Evolutionary conservation across 2,888 invertebrate genomes (phyloP).

Genomic region (Tipula confusa): DNA sequence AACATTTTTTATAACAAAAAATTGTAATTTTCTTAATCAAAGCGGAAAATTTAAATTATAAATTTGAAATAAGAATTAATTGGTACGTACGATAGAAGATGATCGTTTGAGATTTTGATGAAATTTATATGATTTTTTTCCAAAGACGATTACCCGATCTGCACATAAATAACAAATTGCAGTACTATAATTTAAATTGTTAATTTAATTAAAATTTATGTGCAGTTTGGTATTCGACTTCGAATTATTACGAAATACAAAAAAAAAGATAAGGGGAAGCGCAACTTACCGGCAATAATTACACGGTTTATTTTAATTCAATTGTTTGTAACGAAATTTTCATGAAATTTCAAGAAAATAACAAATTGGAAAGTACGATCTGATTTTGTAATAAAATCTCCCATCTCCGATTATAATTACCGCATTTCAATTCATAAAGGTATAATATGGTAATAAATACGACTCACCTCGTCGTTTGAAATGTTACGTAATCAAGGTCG

Average conservation of each 20-base stretch:
- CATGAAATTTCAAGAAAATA: background rate
- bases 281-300: no score
- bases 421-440: background rate
- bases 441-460: background rate
- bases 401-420: background rate
- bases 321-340: background rate
- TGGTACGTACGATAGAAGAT: constrained; percentile 14
- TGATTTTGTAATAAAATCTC: background rate
- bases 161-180: background rate
- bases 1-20: background rate
- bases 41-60: background rate
- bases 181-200: background rate
- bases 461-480: background rate
- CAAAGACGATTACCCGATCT: background rate
- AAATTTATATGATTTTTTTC: background rate
- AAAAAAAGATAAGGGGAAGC: no score
- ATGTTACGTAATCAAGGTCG: background rate
- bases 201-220: background rate
- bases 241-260: background rate
- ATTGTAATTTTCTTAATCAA: background rate
- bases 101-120: background rate
- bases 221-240: background rate
- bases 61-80: background rate
- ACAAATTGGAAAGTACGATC: background rate
- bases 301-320: no score